Base-by-base conservation (phyloP, 1,140 invertebrate species). In the Caerostris extrusa region DNA sequence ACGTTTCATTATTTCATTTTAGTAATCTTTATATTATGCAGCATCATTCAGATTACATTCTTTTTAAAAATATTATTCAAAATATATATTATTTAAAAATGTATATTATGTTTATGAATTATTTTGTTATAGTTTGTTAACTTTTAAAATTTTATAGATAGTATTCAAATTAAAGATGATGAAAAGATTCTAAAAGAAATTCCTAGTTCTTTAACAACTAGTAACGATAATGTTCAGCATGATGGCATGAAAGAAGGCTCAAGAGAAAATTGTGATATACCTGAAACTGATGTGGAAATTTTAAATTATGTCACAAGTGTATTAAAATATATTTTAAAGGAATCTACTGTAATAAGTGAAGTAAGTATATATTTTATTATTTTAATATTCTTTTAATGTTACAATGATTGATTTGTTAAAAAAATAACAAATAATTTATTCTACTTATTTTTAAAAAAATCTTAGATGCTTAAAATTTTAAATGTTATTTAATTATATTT, bases 221-320 rank as follows among this genome's bases (percentile, higher is more conserved):
- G 7, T 10, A 14, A 64, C 17, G 34, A 34, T 34, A 77, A 53
- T 14, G 7, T 12, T 5, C 34, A 14, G 12, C 10, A 53, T 50
- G 12, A 50, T 10, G 50, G 14, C 14, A 8, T 77, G 34, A 50
- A 77, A 71, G 67, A 71, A 50, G 34, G 34, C 12, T 77, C 71
- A 77, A 77, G 34, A 50, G 71, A 77, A 50, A 77, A 12, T 12
- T 77, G 71, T 77, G 71, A 77, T 77, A 53, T 77, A 14, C 71
- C 71, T 77, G 71, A 77, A 50, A 12, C 8, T 77, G 71, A 77
- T 53, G 71, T 50, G 50, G 71, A 77, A 77, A 14, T 77, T 77
- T 53, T 77, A 77, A 77, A 34, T 8, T 77, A 2, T 50, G 71
- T 77, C 10, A 77, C 12, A 34, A 77, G 71, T 12, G 53, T 34